Evolutionary conservation across 2,113 vertebrate genomes (phyloP), one percentile per base, ranked within the genome.

Genomic region (Engystomops pustulosus): DNA sequence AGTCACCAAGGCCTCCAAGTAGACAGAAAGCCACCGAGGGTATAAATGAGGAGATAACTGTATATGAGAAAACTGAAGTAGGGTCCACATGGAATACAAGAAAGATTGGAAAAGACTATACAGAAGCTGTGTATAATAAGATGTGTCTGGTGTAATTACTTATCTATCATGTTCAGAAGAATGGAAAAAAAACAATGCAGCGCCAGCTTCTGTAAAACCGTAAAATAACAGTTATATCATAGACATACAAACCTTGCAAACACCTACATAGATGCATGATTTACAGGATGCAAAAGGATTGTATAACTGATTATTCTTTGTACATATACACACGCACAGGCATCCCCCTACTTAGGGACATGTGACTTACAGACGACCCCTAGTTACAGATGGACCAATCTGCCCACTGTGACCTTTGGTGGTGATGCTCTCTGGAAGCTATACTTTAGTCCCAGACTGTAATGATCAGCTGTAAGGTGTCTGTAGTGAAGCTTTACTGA

Each of bases 61-160:
- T 47, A 17, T 72, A 72, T 72, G 41, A 17, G 70, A 72, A 27
- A 72, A 25, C 9, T 17, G 70, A 47, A 47, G 70, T 45, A 27
- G 6, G 23, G 45, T 7, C 71, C 20, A 51, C 71, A 51, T 30
- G 25, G 45, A 75, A 51, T 75, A 51, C 27, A 47, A 49, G 17
- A 75, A 75, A 70, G 38, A 44, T 44, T 41, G 68, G 4, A 71
- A 47, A 75, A 75, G 25, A 30, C 44, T 75, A 51, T 18, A 32
- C 27, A 71, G 68, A 20, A 51, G 15, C 25, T 18, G 12, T 30
- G 25, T 20, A 27, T 51, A 51, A 49, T 75, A 45, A 47, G 44
- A 72, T 72, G 70, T 45, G 11, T 69, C 65, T 34, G 10, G 67
- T 45, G 38, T 47, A 72, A 49, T 72, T 72, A 72, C 23, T 25